Base-by-base conservation (phyloP, 2,888 invertebrate species). In the Callimorpha dominula region DNA sequence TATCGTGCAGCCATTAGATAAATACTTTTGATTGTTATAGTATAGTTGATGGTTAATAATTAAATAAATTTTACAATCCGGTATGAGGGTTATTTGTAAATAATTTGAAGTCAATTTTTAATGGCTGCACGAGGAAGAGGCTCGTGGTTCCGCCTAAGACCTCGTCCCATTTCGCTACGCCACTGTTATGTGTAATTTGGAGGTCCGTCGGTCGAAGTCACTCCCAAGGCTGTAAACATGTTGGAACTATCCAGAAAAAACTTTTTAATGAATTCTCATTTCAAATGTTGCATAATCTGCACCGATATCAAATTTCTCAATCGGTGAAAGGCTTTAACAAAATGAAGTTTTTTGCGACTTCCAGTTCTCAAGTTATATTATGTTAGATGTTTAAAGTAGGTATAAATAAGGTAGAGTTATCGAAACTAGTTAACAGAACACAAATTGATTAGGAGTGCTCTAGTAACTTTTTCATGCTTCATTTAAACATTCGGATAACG, bases 171-270 rank as follows among this genome's bases (percentile, higher is more conserved):
- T 91, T 87, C 87, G 91, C 90, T 88, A 91, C 90, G 91, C 91
- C 89, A 92, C 92, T 94, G 94, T 94, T 95, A 94, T 95, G 95
- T 95, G 95, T 95, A 94, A 94, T 95, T 95, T 95, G 93, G 94
- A 95, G 95, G 95, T 95, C 95, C 94, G 89, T 87, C 91, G 92
- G 94, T 94, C 93, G 90, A 90, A 89, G 87, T 88, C 87, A 81
- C 88, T 76, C 86, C 84, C 91, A 91, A 93, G 90, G 92, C 88
- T 90, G 85, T 88, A 85, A 78, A 83, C 85, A 72, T 85, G 82
- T 79, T 76, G 74, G 72, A 69, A 82, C 71, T 79, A 79, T 82
- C 82, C 81, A 82, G 82, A 80, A 79, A 60, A 75, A 71, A 76
- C 71, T 70, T 63, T 77, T 71, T 68, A 68, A 79, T 74, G 4